Evolutionary conservation across 1,140 invertebrate genomes (phyloP), one percentile per base, ranked within the genome.

Genomic region (Archegozetes longisetosus): DNA sequence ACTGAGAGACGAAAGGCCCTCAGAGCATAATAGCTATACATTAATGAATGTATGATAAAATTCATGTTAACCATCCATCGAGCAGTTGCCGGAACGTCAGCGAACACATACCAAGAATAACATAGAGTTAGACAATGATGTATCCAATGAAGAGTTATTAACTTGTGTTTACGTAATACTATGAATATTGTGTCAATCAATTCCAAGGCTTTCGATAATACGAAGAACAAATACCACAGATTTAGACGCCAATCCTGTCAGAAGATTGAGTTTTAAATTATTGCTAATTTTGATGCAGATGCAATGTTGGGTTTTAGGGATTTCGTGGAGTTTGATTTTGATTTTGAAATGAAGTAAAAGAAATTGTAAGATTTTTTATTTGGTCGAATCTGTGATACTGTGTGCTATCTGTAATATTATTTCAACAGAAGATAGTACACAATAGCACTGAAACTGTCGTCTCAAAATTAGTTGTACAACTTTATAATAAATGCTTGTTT

Each of bases 11-110:
- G 67, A 60, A 78, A 62, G 1, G 77, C 75, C 60, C 71, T 64
- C 6, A 77, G 64, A 20, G 75, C 69, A 65, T 80, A 80, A 66
- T 80, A 80, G 25, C 61, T 57, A 61, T 74, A 74, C 73, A 74
- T 75, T 50, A 68, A 61, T 40, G 32, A 40, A 40, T 26, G 95
- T 23, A 98, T 91, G 96, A 80, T 65, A 78, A 81, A 98, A 75
- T 98, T 98, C 86, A 98, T 95, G 20, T 92, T 88, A 69, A 97
- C 88, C 73, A 95, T 98, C 93, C 94, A 98, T 53, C 91, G 79
- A 3, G 51, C 49, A 17, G 51, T 62, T 2, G 29, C 52, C 20
- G 58, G 58, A 17, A 63, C 47, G 26, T 55, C 59, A 25, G 14
- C 32, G 46, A 63, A 63, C 12, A 72, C 71, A 66, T 90, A 85